Base-by-base conservation (phyloP, 2,113 vertebrate species). In the Ivindomyrus marchei region DNA sequence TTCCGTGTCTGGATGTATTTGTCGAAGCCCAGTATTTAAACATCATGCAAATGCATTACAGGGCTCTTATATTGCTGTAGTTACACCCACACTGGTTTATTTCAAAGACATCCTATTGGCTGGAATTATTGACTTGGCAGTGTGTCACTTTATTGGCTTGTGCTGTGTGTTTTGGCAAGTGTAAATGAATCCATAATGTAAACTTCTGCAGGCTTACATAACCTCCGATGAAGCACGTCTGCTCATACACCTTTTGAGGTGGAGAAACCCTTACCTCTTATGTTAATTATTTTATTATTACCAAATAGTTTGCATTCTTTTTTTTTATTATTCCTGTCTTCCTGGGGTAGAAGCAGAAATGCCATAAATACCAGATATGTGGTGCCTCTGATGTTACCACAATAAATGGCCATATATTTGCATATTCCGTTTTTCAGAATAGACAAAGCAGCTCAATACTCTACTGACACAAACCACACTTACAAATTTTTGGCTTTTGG, bases 401-500 rank as follows among this genome's bases (percentile, higher is more conserved):
- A 31, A 10, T 50, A 46, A 31, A 87, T 31, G 8, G 27, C 13
- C 7, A 46, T 19, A 84, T n/a, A 49, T 87, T 27, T 52, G 47
- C 17, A 49, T 7, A 52, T 52, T 50, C 1, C 27, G 0, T 52
- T 10, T 17, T 85, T 49, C 21, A 45, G 83, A 49, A 85, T 85
- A 21, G 21, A 49, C 21, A 5, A 47, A 13, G 8, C 46, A 47
- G 42, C 83, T 42, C 9, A 13, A n/a, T 53, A 5, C 86, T 31
- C 10, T 39, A 5, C 3, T 88, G 87, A 88, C 53, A 66, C 87
- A 88, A 24, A 39, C 17, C 36, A 46, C 19, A 66, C 36, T 42
- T 45, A 58, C 53, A 88, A 46, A 88, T 88, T 46, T 46, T 66
- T 88, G 36, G 87, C 87, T 66, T 46, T 88, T 31, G 42, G 21